Evolutionary conservation across 2,888 invertebrate species (phyloP), one percentile per base, ranked within the genome.

Genomic region (Ectropis crepuscularia): DNA sequence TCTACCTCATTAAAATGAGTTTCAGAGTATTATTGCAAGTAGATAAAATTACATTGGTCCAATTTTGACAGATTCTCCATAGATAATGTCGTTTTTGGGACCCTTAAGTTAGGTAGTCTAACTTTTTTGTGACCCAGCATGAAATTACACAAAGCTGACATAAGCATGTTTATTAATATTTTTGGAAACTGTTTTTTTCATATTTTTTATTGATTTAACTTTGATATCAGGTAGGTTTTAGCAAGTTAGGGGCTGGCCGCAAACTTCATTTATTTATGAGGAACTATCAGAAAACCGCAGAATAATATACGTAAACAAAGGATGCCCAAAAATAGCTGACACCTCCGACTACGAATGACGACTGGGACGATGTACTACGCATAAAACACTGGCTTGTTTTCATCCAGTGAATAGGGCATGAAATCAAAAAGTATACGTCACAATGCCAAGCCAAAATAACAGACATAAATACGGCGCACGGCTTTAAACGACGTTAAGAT

Each of bases 301-400:
- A 72, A 72, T 73, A 71, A 58, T 69, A 65, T 45, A 54, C 66
- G 57, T 74, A 71, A 73, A 81, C 78, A 83, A 82, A 80, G 77
- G 75, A 80, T 72, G 74, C 74, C 78, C 78, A 61, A 77, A 81
- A 84, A 82, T 79, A 80, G 73, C 77, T 73, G 74, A 74, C 74
- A 78, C 60, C 67, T 64, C 65, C 68, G 59, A 16, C 43, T 68
- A 70, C 65, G 67, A 73, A 75, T 79, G 81, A 78, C 81, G 78
- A 74, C 74, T 71, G 69, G 74, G 68, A 67, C 67, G 63, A 74
- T 75, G 70, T 75, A 82, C 82, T 81, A 81, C 85, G 85, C 84
- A 82, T 71, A 78, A 80, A 74, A 69, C 69, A 70, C 57, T 46
- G 61, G 73, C 67, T 76, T 75, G 69, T 76, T 78, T 81, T 78